These are phyloP conservation scores for Chaetophractus vellerosus DNA, from an alignment of 2,797 vertebrate genomes.

Conservation along the genomic window DNA sequence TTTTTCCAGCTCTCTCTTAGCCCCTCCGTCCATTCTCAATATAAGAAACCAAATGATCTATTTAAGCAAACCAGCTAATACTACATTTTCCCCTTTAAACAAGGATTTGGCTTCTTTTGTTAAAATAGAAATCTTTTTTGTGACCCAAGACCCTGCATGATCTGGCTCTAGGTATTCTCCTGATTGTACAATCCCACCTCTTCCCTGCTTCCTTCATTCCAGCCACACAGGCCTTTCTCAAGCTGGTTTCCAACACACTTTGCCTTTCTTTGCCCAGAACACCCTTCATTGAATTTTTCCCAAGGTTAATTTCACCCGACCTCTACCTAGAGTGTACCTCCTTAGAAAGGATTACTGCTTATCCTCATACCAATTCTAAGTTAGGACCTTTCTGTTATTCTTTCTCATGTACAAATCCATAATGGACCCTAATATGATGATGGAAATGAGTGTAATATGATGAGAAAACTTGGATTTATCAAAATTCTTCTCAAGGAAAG, in stretches of 20 bases:
- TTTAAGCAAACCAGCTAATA: not conserved
- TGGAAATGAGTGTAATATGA: not conserved
- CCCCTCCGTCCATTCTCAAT: not conserved
- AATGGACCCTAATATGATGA: not conserved
- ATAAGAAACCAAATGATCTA: not conserved
- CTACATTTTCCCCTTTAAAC: not conserved
- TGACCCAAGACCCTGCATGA: not conserved
- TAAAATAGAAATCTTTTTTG: not conserved
- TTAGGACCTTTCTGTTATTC: not conserved
- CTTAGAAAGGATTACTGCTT: not conserved
- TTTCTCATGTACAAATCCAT: not conserved
- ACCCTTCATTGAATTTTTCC: not conserved
- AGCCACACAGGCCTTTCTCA: not conserved
- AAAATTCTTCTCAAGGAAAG: conserved; percentile 41
- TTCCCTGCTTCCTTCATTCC: not conserved
- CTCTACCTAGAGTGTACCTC: conserved; percentile 17
- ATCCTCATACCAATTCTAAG: not conserved
- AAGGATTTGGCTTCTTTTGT: conserved; percentile 7
- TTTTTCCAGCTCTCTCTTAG: not conserved
- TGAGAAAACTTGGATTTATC: conserved; percentile 12
- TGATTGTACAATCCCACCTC: not conserved
- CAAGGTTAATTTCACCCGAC: not conserved
- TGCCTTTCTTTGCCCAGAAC: not conserved
- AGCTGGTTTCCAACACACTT: not conserved
- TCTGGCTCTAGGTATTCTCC: not conserved